phyloP scores from a whole-genome alignment of 64 coral and sea anemone genomes.

The Cladopsammia gracilis region DNA sequence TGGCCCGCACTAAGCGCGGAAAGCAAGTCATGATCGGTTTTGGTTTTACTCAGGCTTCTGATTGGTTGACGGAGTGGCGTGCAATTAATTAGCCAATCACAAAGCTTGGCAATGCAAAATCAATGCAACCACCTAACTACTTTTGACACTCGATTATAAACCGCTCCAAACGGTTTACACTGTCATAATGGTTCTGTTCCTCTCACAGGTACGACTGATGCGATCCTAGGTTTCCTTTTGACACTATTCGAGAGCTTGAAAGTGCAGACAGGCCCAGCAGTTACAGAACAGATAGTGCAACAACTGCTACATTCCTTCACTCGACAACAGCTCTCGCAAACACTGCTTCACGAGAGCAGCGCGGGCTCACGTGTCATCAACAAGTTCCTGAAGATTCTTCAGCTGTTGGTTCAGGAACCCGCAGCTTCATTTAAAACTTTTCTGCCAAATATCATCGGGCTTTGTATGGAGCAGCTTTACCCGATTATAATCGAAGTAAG shows the following conservation, averaged over 20 bases:
- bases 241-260: conserved; percentile 87
- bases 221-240: conserved; percentile 88
- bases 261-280: conserved; percentile 82
- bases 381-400: conserved; percentile 91
- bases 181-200: not conserved
- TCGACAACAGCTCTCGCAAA: conserved; percentile 79
- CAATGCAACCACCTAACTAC: not conserved
- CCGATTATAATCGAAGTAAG: conserved; percentile 93
- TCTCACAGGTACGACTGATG: conserved; percentile 80
- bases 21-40: too few relatives aligned
- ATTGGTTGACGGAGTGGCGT: too few relatives aligned
- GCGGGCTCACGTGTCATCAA: conserved; percentile 87
- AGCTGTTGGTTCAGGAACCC: conserved; percentile 91
- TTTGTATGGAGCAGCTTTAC: conserved; percentile 94
- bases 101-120: too few relatives aligned
- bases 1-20: too few relatives aligned
- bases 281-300: conserved; percentile 97
- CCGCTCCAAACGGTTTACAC: too few relatives aligned
- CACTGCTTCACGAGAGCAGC: conserved; percentile 87
- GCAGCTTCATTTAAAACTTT: conserved; percentile 92
- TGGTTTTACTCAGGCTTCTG: too few relatives aligned
- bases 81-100: too few relatives aligned
- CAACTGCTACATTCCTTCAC: conserved; percentile 90
- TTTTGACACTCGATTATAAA: not conserved
- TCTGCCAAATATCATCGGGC: conserved; percentile 90